Base-by-base conservation (phyloP, 2,888 invertebrate genomes). In the Sarcophaga caerulescens region DNA sequence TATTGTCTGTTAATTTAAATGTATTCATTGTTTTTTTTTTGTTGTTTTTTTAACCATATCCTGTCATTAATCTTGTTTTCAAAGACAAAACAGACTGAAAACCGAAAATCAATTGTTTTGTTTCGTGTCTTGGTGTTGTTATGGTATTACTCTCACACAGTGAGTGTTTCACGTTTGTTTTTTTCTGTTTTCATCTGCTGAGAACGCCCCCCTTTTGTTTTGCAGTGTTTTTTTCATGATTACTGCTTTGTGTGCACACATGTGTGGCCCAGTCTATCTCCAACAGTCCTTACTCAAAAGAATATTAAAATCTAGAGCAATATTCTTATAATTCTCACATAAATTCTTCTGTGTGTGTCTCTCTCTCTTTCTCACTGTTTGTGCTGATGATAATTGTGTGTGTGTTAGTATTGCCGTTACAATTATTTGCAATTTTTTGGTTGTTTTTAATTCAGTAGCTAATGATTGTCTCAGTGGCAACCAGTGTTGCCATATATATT, bases 251-350 rank as follows among this genome's bases (percentile, higher is more conserved):
- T 4, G 12, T 10, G 57, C 2, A 79, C 19, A 81, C 35, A 66
- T 77, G 77, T 60, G 62, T 59, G 57, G 68, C 62, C 59, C 52
- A 68, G 44, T 66, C 17, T 17, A 10, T 71, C 19, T 78, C 52
- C 47, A 77, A 0, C 66, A 25, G 59, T 23, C 23, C 35, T 35
- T 35, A 35, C 10, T 35, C 35, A 35, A 35, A 35, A 35, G 35
- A 35, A 35, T 35, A 10, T 44, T 44, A 6, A 84, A 75, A 69
- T 84, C 70, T 75, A 79, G 79, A 84, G 75, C 69, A 75, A 84
- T 60, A 59, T 63, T 8, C 45, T 65, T 11, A 11, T 69, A 63
- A 45, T 78, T 83, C 83, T 74, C 83, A 83, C 78, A 74, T 83
- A 63, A 79, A 79, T 68, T 79, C 35, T 35, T 35, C 0, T 35